These are phyloP conservation scores for Xenopus tropicalis DNA, from an alignment of 2,113 vertebrate species.

Conservation along the genomic window UCB_Xtro_10.0 CM004448.2:87609001-87609500, in stretches of 20 bases:
- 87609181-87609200: background rate
- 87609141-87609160: too few relatives aligned
- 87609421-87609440: conserved; percentile 12
- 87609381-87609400: background rate
- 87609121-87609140: background rate
- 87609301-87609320: too few relatives aligned
- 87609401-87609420: background rate
- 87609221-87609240: too few relatives aligned
- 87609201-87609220: background rate
- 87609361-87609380: too few relatives aligned
- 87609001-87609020: conserved; percentile 3
- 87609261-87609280: too few relatives aligned
- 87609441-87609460: conserved; percentile 16
- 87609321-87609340: too few relatives aligned
- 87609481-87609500: conserved; percentile 13
- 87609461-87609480: background rate
- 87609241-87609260: too few relatives aligned
- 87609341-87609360: too few relatives aligned
- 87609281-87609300: too few relatives aligned
- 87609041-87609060: background rate
- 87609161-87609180: too few relatives aligned
- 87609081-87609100: background rate
- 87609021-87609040: background rate
- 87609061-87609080: background rate
- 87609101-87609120: background rate